Evolutionary conservation across 2,113 vertebrate genomes (phyloP).

Genomic region (Tenrec ecaudatus): DNA sequence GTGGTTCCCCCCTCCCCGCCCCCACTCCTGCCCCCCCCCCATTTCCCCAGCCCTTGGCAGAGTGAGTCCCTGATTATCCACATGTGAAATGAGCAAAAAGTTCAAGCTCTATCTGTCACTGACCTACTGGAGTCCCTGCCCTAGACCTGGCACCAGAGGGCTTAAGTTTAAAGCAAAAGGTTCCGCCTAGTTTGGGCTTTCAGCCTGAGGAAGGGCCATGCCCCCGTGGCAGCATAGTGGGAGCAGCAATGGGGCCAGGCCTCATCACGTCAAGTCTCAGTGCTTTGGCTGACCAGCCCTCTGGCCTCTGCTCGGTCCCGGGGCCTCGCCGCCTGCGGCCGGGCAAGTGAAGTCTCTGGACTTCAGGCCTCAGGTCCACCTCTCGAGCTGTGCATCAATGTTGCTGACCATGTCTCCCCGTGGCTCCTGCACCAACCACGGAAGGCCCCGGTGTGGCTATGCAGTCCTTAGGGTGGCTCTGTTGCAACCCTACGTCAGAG

Average conservation of each 20-base stretch:
- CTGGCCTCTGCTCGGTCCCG: neutral
- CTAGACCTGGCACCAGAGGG: neutral
- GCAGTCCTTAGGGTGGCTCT: neutral
- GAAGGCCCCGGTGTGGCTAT: neutral
- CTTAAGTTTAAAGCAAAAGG: neutral
- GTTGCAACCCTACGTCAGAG: neutral
- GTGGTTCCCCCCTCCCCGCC: neutral
- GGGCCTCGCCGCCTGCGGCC: neutral
- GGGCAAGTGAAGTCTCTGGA: neutral
- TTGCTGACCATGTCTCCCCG: neutral
- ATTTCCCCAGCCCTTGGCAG: neutral
- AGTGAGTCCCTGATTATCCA: neutral
- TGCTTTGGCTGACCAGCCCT: neutral
- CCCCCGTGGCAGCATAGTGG: neutral
- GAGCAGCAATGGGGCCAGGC: neutral
- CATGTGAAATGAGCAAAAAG: neutral
- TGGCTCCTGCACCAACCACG: neutral
- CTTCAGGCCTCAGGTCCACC: neutral
- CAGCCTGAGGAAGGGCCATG: neutral
- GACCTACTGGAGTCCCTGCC: neutral
- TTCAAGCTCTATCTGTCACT: neutral
- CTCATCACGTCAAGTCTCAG: neutral
- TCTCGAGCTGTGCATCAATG: neutral
- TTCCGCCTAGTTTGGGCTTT: conserved; percentile 8
- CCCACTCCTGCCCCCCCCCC: no score